Conservation (phyloP, 2,888 invertebrate species). For the Ochropacha duplaris region DNA sequence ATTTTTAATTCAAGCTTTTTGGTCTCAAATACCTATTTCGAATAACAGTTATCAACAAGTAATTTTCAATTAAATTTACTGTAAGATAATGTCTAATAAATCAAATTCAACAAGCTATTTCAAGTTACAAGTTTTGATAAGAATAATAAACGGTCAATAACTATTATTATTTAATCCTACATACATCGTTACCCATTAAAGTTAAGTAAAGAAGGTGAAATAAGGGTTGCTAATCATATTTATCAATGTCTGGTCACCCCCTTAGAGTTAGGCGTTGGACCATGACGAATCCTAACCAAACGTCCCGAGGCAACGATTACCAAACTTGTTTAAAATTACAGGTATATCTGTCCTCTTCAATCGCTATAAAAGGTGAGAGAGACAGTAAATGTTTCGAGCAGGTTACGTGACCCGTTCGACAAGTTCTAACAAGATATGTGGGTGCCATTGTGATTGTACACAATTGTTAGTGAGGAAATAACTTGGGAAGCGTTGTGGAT, state of each 20-base stretch:
- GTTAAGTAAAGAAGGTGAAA: conserved; percentile 41
- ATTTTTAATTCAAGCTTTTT: no score
- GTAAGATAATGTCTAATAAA: background rate
- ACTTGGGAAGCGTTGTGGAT: background rate
- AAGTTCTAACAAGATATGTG: conserved; percentile 52
- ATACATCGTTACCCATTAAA: conserved; percentile 27
- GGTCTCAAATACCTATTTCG: no score
- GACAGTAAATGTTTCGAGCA: conserved; percentile 41
- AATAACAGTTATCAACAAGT: no score
- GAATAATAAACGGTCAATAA: background rate
- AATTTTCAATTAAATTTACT: no score
- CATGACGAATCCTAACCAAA: conserved; percentile 72
- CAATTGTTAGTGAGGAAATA: conserved; percentile 46
- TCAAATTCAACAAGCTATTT: background rate
- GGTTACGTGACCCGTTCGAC: conserved; percentile 53
- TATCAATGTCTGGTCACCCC: conserved; percentile 60
- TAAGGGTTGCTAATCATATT: conserved; percentile 51
- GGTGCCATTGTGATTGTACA: conserved; percentile 48
- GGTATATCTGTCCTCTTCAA: conserved; percentile 29
- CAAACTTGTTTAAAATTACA: conserved; percentile 49
- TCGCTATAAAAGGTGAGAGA: conserved; percentile 19
- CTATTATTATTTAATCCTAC: conserved; percentile 5
- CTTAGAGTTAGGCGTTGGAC: conserved; percentile 61
- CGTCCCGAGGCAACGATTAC: conserved; percentile 66
- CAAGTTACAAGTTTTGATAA: background rate